A percentile compares a stretch with the other conserved stretches of the same genome.
Conservation (phyloP, 2,888 invertebrate species). For the Napeogenes sylphis region DNA sequence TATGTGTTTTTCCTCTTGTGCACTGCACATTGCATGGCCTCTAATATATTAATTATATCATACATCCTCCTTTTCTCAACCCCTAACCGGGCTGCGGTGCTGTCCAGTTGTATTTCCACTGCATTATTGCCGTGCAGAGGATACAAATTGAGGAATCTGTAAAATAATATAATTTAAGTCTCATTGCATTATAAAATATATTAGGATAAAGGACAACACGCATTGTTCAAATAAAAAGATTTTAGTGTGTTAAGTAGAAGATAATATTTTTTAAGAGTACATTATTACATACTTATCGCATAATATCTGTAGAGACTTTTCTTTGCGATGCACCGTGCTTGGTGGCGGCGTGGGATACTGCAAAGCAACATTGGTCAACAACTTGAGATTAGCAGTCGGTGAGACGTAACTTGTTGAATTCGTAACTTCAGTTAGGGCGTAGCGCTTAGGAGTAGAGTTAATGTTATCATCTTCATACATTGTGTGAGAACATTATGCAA, state of each 20-base stretch:
- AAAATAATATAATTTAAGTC: conserved; percentile 26
- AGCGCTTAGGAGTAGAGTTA: conserved; percentile 73
- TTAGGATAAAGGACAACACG: background rate
- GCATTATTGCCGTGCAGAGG: conserved; percentile 72
- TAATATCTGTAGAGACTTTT: conserved; percentile 78
- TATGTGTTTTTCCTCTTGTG: conserved; percentile 83
- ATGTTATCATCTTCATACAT: conserved; percentile 76
- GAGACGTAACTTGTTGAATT: conserved; percentile 77
- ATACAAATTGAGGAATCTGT: conserved; percentile 76
- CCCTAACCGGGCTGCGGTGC: conserved; percentile 78
- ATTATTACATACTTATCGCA: conserved; percentile 74
- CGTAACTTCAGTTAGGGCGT: conserved; percentile 75
- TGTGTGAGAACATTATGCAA: conserved; percentile 71
- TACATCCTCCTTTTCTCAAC: conserved; percentile 84
- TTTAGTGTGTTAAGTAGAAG: background rate
- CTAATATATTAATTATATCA: conserved; percentile 85
- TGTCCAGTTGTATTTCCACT: conserved; percentile 80
- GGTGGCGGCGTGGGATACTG: conserved; percentile 74
- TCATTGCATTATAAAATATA: no score
- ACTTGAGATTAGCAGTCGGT: conserved; percentile 82
- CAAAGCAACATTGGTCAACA: conserved; percentile 81
- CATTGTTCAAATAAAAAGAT: background rate
- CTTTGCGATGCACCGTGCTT: conserved; percentile 73
- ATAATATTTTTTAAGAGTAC: background rate
- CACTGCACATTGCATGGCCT: conserved; percentile 83